These are phyloP conservation scores for Drosophila simulans DNA, from an alignment of 1,140 invertebrate genomes.

Conservation along the genomic window DNA sequence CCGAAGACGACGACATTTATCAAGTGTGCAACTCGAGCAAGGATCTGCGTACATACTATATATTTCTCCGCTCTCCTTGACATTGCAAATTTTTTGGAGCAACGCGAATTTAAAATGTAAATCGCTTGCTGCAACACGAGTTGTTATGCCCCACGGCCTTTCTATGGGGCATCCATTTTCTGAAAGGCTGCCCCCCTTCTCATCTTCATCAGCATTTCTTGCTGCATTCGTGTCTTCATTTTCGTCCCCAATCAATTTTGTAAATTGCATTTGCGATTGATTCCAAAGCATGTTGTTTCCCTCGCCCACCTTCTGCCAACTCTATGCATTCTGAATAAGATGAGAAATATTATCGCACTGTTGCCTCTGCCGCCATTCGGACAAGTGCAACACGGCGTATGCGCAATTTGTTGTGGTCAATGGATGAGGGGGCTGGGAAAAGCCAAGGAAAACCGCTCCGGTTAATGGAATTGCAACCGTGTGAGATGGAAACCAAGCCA, in stretches of 20 bases:
- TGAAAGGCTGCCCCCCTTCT: not conserved
- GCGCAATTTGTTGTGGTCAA: slow-evolving; percentile 58
- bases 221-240: slow-evolving; percentile 30
- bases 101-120: slow-evolving; percentile 66
- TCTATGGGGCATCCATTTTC: slow-evolving; percentile 21
- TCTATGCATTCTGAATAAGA: slow-evolving; percentile 51
- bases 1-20: slow-evolving; percentile 64
- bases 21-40: slow-evolving; percentile 59
- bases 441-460: slow-evolving; percentile 12
- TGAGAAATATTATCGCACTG: slow-evolving; percentile 39
- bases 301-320: not conserved
- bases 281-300: slow-evolving; percentile 56
- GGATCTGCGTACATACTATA: slow-evolving; percentile 15
- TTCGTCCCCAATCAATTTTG: slow-evolving; percentile 70
- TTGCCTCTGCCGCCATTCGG: slow-evolving; percentile 18
- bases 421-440: not conserved
- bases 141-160: slow-evolving; percentile 48
- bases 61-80: slow-evolving; percentile 23
- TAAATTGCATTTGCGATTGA: slow-evolving; percentile 77
- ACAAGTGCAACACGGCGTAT: slow-evolving; percentile 37
- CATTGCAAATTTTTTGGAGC: slow-evolving; percentile 23
- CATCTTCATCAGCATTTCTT: slow-evolving; percentile 28
- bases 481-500: slow-evolving; percentile 7
- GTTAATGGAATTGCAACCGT: slow-evolving; percentile 51
- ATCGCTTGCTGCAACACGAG: slow-evolving; percentile 48